Evolutionary conservation across 2,797 vertebrate species (phyloP).

Genomic region (Anas capensis): DNA sequence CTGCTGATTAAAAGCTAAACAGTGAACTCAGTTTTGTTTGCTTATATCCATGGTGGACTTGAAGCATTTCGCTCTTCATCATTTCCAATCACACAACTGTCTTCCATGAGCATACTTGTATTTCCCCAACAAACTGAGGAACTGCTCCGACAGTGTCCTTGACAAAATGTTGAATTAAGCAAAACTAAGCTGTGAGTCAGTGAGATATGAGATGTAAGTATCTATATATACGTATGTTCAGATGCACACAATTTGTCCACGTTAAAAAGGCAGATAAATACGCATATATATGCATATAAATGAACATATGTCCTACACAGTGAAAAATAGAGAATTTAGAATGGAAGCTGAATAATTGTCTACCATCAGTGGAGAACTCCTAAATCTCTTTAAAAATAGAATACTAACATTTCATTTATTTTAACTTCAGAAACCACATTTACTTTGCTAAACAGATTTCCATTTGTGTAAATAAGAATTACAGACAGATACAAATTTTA

Average conservation of each 20-base stretch:
- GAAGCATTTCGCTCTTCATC: background rate
- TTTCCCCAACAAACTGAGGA: background rate
- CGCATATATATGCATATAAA: background rate
- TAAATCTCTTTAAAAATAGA: background rate
- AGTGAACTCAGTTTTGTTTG: background rate
- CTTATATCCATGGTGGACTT: background rate
- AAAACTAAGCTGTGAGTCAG: background rate
- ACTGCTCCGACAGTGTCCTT: background rate
- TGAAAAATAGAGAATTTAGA: background rate
- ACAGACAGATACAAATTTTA: background rate
- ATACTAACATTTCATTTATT: background rate
- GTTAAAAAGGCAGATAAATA: slow-evolving; percentile 15
- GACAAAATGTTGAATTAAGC: background rate
- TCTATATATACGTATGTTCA: background rate
- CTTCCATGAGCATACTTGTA: background rate
- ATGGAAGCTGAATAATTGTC: background rate
- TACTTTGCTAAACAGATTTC: background rate
- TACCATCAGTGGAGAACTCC: background rate
- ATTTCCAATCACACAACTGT: background rate
- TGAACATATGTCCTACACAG: background rate
- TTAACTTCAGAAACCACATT: background rate
- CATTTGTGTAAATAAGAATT: background rate
- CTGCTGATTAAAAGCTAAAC: background rate
- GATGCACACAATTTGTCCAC: background rate
- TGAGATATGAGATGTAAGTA: background rate